These are phyloP conservation scores for Neopipo cinnamomea DNA, from an alignment of 2,113 vertebrate species.

Conservation along the genomic window DNA sequence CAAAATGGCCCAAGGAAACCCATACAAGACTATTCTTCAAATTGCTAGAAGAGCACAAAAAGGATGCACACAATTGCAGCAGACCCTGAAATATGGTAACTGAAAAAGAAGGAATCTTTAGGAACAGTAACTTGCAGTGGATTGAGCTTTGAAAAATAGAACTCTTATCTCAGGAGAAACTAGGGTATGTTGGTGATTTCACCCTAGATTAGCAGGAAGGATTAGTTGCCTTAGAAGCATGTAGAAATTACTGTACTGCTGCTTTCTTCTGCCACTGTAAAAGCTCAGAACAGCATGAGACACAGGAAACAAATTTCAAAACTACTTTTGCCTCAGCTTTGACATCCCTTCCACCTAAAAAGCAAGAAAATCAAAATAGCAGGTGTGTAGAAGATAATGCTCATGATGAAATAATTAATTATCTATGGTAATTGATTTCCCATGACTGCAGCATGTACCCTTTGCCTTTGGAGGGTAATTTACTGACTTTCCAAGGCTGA, in stretches of 20 bases:
- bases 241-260: neutral
- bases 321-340: neutral
- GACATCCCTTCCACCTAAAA: neutral
- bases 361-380: neutral
- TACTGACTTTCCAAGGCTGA: neutral
- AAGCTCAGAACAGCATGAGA: neutral
- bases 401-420: neutral
- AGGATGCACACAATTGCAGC: neutral
- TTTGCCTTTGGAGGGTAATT: neutral
- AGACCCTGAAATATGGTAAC: neutral
- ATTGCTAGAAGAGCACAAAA: neutral
- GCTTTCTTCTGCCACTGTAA: neutral
- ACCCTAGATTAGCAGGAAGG: neutral
- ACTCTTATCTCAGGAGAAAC: neutral
- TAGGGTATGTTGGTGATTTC: neutral
- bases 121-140: neutral
- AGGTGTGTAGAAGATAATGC: neutral
- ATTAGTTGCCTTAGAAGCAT: neutral
- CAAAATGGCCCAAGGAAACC: neutral
- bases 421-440: neutral
- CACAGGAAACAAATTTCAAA: neutral
- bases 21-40: neutral
- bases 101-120: neutral
- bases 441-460: neutral
- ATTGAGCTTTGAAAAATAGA: neutral